Percentiles rank a stretch among this genome's conserved stretches.
phyloP scores from a whole-genome alignment of 2,888 invertebrate genomes.

The Trisateles emortualis region DNA sequence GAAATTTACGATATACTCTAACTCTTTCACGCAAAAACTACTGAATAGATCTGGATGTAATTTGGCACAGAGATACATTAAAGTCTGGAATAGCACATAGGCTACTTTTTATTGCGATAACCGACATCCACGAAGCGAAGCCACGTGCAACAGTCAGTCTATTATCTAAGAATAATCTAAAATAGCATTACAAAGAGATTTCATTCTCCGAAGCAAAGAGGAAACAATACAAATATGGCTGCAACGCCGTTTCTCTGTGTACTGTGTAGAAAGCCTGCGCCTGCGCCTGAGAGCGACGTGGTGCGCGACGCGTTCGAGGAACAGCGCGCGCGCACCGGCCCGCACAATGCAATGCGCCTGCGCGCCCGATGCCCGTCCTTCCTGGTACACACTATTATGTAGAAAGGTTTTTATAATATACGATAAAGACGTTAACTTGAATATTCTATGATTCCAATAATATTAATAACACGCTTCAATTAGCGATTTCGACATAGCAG shows the following conservation, averaged over 20 bases:
- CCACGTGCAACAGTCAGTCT: too few species aligned
- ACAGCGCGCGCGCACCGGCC: conserved; percentile 25
- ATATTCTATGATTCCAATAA: conserved; percentile 46
- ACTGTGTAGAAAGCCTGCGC: conserved; percentile 53
- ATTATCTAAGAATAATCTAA: conserved; percentile 11
- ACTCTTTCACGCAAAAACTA: too few species aligned
- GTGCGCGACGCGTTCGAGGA: conserved; percentile 47
- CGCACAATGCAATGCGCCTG: too few species aligned
- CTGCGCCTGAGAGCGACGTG: too few species aligned
- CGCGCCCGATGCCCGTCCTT: conserved; percentile 38
- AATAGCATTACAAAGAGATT: conserved; percentile 34
- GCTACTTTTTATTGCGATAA: too few species aligned
- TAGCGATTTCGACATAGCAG: neutral
- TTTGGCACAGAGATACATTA: too few species aligned
- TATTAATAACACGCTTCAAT: conserved; percentile 28
- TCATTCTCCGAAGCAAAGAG: conserved; percentile 45
- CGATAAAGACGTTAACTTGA: conserved; percentile 38
- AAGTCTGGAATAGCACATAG: too few species aligned
- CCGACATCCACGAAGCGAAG: too few species aligned
- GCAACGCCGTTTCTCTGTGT: conserved; percentile 43
- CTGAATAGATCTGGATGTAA: too few species aligned
- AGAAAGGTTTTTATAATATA: conserved; percentile 39
- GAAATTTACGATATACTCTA: too few species aligned
- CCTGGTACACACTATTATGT: conserved; percentile 45
- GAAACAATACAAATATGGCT: conserved; percentile 46